Conservation (phyloP, 2,113 vertebrate species). For the Elaphurus davidianus region DNA sequence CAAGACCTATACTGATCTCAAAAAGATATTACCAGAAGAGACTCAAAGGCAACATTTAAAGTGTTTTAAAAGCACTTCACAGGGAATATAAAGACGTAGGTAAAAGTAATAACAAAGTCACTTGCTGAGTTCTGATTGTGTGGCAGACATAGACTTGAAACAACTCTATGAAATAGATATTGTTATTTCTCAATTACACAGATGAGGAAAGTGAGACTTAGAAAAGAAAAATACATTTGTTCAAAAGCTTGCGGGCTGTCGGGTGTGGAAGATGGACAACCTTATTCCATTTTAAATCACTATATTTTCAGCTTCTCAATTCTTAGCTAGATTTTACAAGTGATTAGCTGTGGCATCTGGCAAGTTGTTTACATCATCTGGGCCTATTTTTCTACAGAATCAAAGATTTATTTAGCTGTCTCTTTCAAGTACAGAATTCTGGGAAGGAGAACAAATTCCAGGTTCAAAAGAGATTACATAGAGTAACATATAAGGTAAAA, state of each 20-base stretch:
- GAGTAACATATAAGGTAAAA: not conserved
- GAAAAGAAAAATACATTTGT: not conserved
- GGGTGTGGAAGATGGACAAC: not conserved
- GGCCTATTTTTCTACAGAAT: not conserved
- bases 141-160: not conserved
- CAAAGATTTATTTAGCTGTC: not conserved
- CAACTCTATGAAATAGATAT: not conserved
- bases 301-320: not conserved
- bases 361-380: not conserved
- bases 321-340: not conserved
- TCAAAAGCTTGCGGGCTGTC: not conserved
- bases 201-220: not conserved
- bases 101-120: not conserved
- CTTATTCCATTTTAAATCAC: not conserved
- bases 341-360: not conserved
- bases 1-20: not conserved
- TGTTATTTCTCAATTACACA: not conserved
- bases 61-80: not conserved
- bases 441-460: not conserved
- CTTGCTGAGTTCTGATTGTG: not conserved
- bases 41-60: not conserved
- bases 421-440: conserved; percentile 15
- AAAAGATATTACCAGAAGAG: not conserved
- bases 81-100: not conserved
- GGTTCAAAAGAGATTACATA: not conserved